Evolutionary conservation across 2,888 invertebrate genomes (phyloP), one percentile per base, ranked within the genome.

Genomic region (Cerceris ruficornis): DNA sequence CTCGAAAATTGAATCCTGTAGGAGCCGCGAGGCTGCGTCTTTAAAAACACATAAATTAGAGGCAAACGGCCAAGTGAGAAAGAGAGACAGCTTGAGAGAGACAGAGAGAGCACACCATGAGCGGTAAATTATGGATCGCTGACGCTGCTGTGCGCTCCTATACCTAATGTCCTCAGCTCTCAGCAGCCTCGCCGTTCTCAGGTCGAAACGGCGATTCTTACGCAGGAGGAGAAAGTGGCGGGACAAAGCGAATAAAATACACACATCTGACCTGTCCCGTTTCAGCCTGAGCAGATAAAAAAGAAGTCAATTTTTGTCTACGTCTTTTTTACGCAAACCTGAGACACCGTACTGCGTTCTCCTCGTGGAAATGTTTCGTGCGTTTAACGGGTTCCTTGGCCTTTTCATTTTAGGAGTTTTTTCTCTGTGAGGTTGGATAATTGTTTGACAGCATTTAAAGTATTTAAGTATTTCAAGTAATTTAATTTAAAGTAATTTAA

Each of bases 1-100:
- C 76, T 87, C 86, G 88, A 88, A 89, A 88, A 90, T 89, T 88
- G 90, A 90, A 89, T 89, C 85, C 86, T 83, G 84, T 86, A 82
- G 87, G 78, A 86, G 86, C 88, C 81, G 85, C 75, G 87, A 85
- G 81, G 85, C 81, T 77, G 77, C 86, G 84, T 86, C 87, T 90
- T 92, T 92, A 92, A 92, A 92, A 92, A 90, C 89, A 90, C 91
- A 92, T 92, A 92, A 92, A 92, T 92, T 91, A 90, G 86, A 88
- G 85, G 88, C 87, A 90, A 92, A 92, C 89, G 88, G 88, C 88
- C 85, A 81, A 68, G 81, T 80, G 77, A 66, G 84, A 75, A 87
- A 88, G 86, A 28, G 28, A 28, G 28, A 28, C 28, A 28, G 28
- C 28, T 28, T 28, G 28, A 28, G 4, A 28, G 28, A 28, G 28